Evolutionary conservation across 2,888 invertebrate species (phyloP), one percentile per base, ranked within the genome.

Genomic region (Isoperla grammatica): DNA sequence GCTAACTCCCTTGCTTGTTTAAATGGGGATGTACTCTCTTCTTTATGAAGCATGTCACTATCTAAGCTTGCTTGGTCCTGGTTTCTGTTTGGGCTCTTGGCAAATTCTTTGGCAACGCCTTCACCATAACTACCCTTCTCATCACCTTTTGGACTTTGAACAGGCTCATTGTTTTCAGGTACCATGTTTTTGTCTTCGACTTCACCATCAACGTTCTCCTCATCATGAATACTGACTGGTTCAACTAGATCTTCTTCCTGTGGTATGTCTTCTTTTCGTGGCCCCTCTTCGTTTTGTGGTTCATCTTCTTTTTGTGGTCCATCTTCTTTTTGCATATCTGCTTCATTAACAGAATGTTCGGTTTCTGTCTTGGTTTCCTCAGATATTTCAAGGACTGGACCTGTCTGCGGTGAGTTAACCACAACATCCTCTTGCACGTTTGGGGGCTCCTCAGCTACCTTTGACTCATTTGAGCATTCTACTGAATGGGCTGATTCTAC

Each of bases 301-400:
- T 8, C 29, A 29, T 29, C 29, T 29, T 29, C 29, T 8, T 29
- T 29, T 29, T 29, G 29, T 29, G 8, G 5, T 29, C 29, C 29
- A 29, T 29, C 29, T 29, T 29, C 29, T 29, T 4, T n/a, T n/a
- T n/a, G n/a, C n/a, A n/a, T n/a, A n/a, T n/a, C 3, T 67, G 78
- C 78, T 67, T 78, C 78, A 59, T 78, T 72, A 50, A 75, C 65
- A 66, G 78, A 78, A 40, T 69, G 69, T 64, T 73, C 75, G 40
- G 75, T 75, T 69, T 76, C 76, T 17, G 75, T 73, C 67, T 76
- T 76, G 0, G 75, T 75, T 67, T 76, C 76, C 2, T 29, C 29
- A 8, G 29, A 29, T 29, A 8, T 4, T 8, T 29, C 29, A 29
- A 29, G 29, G 29, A 29, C 29, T 6, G 29, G 29, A 29, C 29